A percentile compares a stretch with the other conserved stretches of the same genome.
Evolutionary conservation across 2,797 vertebrate species (phyloP).

Genomic region (Craterocephalus amniculus): DNA sequence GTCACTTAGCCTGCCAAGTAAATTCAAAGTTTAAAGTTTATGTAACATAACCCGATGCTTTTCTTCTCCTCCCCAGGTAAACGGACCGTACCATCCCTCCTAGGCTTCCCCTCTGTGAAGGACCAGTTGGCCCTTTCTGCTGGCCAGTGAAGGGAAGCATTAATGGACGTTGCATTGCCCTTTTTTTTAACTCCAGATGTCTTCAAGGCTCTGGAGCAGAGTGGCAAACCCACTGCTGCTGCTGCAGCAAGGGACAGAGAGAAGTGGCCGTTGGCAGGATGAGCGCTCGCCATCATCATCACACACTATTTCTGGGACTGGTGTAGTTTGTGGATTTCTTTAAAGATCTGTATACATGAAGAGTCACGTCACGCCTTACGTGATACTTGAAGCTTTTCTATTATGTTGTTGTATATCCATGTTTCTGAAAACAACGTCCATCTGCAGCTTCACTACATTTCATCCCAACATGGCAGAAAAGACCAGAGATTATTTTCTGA

Average conservation of each 20-base stretch:
- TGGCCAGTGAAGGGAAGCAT: not conserved
- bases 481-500: not conserved
- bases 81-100: slow-evolving; percentile 84
- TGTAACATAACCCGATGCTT: not conserved
- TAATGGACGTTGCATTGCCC: slow-evolving; percentile 11
- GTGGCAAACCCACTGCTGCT: slow-evolving; percentile 9
- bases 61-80: slow-evolving; percentile 81
- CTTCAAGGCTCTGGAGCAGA: slow-evolving; percentile 13
- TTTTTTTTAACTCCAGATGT: slow-evolving; percentile 35
- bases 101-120: slow-evolving; percentile 89
- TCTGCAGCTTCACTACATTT: not conserved
- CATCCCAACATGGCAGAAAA: slow-evolving; percentile 2
- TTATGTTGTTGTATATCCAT: not conserved
- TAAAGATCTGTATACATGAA: slow-evolving; percentile 48
- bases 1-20: too few relatives aligned
- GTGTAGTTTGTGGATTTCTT: slow-evolving; percentile 52
- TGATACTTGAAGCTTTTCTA: slow-evolving; percentile 14
- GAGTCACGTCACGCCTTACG: slow-evolving; percentile 11
- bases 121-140: slow-evolving; percentile 9
- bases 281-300: not conserved
- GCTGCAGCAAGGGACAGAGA: slow-evolving; percentile 45
- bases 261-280: slow-evolving; percentile 23
- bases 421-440: slow-evolving; percentile 9
- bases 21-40: too few relatives aligned
- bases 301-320: slow-evolving; percentile 48